Evolutionary conservation across 2,888 invertebrate species (phyloP).

Genomic region (Tenthredo scrophulariae): DNA sequence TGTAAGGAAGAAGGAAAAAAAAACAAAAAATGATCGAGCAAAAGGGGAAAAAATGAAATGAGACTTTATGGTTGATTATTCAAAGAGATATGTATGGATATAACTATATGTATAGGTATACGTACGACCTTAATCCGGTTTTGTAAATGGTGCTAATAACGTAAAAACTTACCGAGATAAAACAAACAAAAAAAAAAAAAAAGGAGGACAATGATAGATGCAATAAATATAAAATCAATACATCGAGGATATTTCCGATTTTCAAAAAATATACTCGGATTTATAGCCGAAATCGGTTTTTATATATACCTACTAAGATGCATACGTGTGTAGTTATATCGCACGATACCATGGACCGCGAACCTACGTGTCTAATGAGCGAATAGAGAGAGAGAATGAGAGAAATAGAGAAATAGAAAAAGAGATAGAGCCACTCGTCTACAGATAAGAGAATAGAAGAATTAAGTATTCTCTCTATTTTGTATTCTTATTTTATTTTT

Average conservation of each 20-base stretch:
- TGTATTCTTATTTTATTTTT: background rate
- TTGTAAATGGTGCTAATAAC: constrained; percentile 25
- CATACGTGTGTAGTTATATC: background rate
- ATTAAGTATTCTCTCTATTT: background rate
- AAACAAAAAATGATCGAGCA: background rate
- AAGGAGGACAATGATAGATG: background rate
- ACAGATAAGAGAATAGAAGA: background rate
- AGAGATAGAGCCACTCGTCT: background rate
- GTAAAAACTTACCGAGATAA: background rate
- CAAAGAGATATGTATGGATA: too few species aligned
- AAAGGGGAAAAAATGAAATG: background rate
- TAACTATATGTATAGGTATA: too few species aligned
- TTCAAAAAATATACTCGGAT: background rate
- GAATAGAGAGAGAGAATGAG: background rate
- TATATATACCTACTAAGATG: background rate
- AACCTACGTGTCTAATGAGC: background rate
- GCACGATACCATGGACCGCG: background rate
- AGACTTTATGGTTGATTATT: background rate
- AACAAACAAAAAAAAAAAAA: background rate
- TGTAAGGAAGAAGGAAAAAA: background rate
- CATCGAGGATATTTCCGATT: background rate
- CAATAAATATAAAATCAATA: background rate
- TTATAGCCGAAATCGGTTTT: background rate
- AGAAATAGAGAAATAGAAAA: background rate
- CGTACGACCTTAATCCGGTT: constrained; percentile 19